phyloP scores from a whole-genome alignment of 1,140 invertebrate species.

The Acromyrmex heyeri region DNA sequence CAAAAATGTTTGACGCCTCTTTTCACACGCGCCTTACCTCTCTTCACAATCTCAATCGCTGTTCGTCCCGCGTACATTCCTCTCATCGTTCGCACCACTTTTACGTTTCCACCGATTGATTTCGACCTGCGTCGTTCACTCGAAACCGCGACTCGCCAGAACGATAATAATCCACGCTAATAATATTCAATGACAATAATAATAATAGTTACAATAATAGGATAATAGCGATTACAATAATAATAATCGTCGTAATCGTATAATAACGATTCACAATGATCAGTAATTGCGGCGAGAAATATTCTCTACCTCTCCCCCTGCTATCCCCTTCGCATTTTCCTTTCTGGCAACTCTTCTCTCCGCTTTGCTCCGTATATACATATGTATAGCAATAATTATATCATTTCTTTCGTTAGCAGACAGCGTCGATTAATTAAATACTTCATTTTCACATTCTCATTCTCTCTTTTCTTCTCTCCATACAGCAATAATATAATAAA shows the following conservation, averaged over 20 bases:
- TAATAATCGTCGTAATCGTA: conserved; percentile 74
- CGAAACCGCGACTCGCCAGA: conserved; percentile 52
- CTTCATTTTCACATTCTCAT: conserved; percentile 13
- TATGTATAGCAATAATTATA: conserved; percentile 70
- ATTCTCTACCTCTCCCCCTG: conserved; percentile 54
- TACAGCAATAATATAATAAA: conserved; percentile 47
- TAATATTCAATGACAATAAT: conserved; percentile 71
- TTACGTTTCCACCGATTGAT: conserved; percentile 15
- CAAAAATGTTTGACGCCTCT: conserved; percentile 16
- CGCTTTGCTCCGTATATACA: conserved; percentile 67
- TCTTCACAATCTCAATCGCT: conserved; percentile 32
- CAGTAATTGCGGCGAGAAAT: conserved; percentile 62
- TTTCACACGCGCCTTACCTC: conserved; percentile 17
- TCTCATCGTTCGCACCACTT: conserved; percentile 30
- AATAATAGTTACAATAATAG: conserved; percentile 68
- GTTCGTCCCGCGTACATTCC: conserved; percentile 54
- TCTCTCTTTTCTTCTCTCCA: conserved; percentile 45
- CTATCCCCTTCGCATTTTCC: conserved; percentile 59
- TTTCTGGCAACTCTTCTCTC: background rate
- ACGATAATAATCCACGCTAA: conserved; percentile 66
- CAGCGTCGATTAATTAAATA: conserved; percentile 68
- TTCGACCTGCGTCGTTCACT: conserved; percentile 12
- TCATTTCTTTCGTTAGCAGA: conserved; percentile 66
- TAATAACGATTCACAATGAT: conserved; percentile 75
- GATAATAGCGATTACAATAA: conserved; percentile 73